Base-by-base conservation (phyloP, 2,888 invertebrate species). In the Aricia artaxerxes region DNA sequence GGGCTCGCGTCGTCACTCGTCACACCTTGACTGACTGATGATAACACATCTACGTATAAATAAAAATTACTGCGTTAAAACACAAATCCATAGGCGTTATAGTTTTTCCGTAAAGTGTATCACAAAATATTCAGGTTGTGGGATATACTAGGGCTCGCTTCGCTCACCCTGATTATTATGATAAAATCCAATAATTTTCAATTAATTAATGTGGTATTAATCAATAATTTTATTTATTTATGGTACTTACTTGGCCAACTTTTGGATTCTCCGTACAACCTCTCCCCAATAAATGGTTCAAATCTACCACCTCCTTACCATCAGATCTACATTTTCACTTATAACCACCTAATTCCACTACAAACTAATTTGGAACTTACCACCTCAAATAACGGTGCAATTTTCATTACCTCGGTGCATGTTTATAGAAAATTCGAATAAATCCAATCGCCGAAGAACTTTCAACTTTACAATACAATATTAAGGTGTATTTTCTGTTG, bases 311-410 rank as follows among this genome's bases (percentile, higher is more conserved):
- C 61, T 44, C 64, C 24, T 75, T 4, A 44, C 49, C 38, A 31
- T 73, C 64, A 77, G 77, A 78, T 78, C 61, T 72, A 77, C 69
- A 83, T 80, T 81, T 82, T 81, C 80, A 81, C 72, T 81, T 44
- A 72, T 77, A 78, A 72, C 60, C 77, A 72, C n/a, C 72, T 79
- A 38, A 60, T 78, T 40, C 53, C n/a, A 73, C 53, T 64, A n/a
- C 6, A 13, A 73, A 31, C 72, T 78, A 79, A 87, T 83, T 84
- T 85, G 78, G 80, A 80, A 85, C 86, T 83, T 90, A 80, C 61
- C 78, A 60, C 49, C 16, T 13, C 77, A 60, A 83, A 61, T 79
- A 81, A 88, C 87, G 83, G 85, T 84, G 82, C 81, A 84, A 81
- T 86, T 82, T 84, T 78, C 69, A 80, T 80, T 80, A 79, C 78